Conservation (phyloP, 2,888 invertebrate genomes). For the Coenonympha glycerion region DNA sequence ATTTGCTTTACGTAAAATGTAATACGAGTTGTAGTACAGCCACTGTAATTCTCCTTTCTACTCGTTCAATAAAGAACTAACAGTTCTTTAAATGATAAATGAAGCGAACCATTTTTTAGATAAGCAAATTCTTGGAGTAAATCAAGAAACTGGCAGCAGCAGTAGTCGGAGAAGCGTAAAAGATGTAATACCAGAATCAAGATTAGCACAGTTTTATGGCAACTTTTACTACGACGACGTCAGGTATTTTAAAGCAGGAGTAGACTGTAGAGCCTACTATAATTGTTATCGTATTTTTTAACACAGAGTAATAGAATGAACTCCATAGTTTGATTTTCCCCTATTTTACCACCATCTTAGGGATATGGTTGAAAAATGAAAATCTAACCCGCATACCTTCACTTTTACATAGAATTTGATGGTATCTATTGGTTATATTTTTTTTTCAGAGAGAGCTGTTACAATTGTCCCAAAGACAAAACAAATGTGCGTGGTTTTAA, state of each 20-base stretch:
- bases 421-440: no score
- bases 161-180: slow-evolving; percentile 70
- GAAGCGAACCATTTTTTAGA: slow-evolving; percentile 8
- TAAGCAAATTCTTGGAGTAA: slow-evolving; percentile 29
- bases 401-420: no score
- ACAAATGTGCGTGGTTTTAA: slow-evolving; percentile 49
- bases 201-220: slow-evolving; percentile 76
- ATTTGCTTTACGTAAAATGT: no score
- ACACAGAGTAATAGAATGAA: no score
- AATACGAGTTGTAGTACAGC: background rate
- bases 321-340: no score
- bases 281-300: no score
- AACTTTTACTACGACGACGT: slow-evolving; percentile 73
- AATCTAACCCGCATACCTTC: no score
- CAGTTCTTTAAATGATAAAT: background rate
- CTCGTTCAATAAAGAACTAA: background rate
- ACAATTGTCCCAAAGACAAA: slow-evolving; percentile 55
- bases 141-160: slow-evolving; percentile 57
- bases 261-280: no score
- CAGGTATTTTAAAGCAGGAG: no score
- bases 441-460: slow-evolving; percentile 63
- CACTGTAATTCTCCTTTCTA: background rate
- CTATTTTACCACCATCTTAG: no score
- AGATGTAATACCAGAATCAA: slow-evolving; percentile 79
- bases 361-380: no score